A percentile compares a stretch with the other conserved stretches of the same genome.
These are phyloP conservation scores for Drosophila sturtevanti DNA, from an alignment of 1,140 invertebrate genomes.

Conservation along the genomic window DNA sequence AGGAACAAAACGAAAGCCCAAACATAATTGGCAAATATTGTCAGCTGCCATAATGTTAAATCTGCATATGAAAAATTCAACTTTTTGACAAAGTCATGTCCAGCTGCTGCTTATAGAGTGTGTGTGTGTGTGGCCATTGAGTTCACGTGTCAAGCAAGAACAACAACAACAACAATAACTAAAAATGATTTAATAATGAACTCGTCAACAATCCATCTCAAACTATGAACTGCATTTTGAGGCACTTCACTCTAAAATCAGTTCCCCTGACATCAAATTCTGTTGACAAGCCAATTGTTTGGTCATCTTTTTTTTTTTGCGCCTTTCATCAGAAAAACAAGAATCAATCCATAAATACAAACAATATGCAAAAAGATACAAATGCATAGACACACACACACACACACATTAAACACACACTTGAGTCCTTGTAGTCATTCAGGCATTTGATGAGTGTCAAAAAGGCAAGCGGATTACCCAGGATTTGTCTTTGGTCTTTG, in stretches of 20 bases:
- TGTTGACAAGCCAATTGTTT: slow-evolving; percentile 74
- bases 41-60: slow-evolving; percentile 46
- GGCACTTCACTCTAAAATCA: slow-evolving; percentile 41
- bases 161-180: no score
- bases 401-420: slow-evolving; percentile 51
- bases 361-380: slow-evolving; percentile 50
- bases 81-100: slow-evolving; percentile 60
- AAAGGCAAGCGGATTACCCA: slow-evolving; percentile 74
- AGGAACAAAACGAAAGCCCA: background rate
- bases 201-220: slow-evolving; percentile 56
- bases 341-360: slow-evolving; percentile 29
- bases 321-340: slow-evolving; percentile 57
- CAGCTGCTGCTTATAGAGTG: slow-evolving; percentile 40
- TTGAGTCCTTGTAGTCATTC: slow-evolving; percentile 57
- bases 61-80: slow-evolving; percentile 61
- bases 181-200: slow-evolving; percentile 79
- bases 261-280: slow-evolving; percentile 69
- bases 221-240: slow-evolving; percentile 45
- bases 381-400: slow-evolving; percentile 44
- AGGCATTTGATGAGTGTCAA: slow-evolving; percentile 75
- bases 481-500: slow-evolving; percentile 60
- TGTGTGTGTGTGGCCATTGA: slow-evolving; percentile 53
- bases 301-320: slow-evolving; percentile 35
- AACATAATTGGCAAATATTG: slow-evolving; percentile 31
- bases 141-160: slow-evolving; percentile 69